Conservation (phyloP, 2,113 vertebrate genomes). For the Sminthopsis crassicaudata region DNA sequence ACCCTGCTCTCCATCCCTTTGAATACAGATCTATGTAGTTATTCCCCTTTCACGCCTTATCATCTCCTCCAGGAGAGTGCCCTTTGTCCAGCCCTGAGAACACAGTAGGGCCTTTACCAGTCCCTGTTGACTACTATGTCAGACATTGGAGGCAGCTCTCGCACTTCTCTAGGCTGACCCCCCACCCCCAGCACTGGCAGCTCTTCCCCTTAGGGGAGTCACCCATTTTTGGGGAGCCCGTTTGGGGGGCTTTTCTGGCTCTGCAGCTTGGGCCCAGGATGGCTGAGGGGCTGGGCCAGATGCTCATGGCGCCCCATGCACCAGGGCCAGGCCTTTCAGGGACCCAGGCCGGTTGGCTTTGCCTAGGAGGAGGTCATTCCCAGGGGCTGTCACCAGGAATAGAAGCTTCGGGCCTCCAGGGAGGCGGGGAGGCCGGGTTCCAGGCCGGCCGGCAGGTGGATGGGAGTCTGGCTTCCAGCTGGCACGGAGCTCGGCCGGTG, state of each 20-base stretch:
- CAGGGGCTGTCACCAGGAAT: neutral
- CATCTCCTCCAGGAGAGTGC: neutral
- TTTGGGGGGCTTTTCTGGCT: too few species aligned
- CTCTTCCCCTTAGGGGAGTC: neutral
- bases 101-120: neutral
- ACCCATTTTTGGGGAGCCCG: neutral
- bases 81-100: too few species aligned
- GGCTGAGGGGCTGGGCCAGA: too few species aligned
- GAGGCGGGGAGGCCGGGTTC: neutral
- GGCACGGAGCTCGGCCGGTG: conserved; percentile 12
- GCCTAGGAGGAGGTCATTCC: neutral
- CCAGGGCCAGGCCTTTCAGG: too few species aligned
- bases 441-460: neutral
- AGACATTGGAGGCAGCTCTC: too few species aligned
- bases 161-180: neutral
- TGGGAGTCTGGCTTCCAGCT: neutral
- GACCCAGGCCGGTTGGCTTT: neutral
- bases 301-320: fast-evolving
- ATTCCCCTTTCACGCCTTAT: neutral
- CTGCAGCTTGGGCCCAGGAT: neutral
- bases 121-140: neutral
- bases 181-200: neutral
- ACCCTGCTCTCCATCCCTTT: too few species aligned
- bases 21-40: neutral
- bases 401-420: neutral